Conservation (phyloP, 2,888 invertebrate species). For the Dioctria linearis region DNA sequence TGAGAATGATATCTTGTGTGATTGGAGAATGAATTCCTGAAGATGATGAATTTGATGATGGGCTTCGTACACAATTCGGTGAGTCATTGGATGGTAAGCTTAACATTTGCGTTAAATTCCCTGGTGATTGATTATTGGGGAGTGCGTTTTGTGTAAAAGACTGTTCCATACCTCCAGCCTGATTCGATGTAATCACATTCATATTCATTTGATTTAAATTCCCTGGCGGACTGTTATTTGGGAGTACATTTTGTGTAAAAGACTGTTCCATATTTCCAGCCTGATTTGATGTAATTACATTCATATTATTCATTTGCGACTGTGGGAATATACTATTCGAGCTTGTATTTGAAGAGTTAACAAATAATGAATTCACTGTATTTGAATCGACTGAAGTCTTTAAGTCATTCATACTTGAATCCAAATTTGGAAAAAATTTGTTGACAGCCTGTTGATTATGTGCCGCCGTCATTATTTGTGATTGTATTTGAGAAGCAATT, state of each 20-base stretch:
- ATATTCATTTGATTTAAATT: conserved; percentile 31
- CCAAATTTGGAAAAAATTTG: conserved; percentile 74
- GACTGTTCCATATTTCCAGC: conserved; percentile 45
- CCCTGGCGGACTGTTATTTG: conserved; percentile 14
- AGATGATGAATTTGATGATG: conserved; percentile 68
- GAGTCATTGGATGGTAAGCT: conserved; percentile 63
- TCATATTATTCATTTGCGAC: conserved; percentile 39
- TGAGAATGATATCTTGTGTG: conserved; percentile 70
- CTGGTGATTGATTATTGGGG: conserved; percentile 23
- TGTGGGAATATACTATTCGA: conserved; percentile 54
- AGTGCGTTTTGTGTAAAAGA: conserved; percentile 52
- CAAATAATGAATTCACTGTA: conserved; percentile 58
- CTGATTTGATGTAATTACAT: conserved; percentile 40
- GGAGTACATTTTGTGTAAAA: conserved; percentile 51
- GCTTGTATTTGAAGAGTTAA: conserved; percentile 55
- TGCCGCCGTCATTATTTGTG: conserved; percentile 64
- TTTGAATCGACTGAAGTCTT: conserved; percentile 56
- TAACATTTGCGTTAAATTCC: conserved; percentile 63
- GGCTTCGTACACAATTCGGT: conserved; percentile 68
- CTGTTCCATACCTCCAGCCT: conserved; percentile 43
- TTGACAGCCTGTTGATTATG: conserved; percentile 75
- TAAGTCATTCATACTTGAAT: conserved; percentile 64
- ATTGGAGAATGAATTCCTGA: conserved; percentile 67
- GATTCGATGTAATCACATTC: conserved; percentile 36
- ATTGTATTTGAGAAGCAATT: conserved; percentile 70